phyloP scores from a whole-genome alignment of 2,113 vertebrate genomes.

The Chlorodrepanis virens region DNA sequence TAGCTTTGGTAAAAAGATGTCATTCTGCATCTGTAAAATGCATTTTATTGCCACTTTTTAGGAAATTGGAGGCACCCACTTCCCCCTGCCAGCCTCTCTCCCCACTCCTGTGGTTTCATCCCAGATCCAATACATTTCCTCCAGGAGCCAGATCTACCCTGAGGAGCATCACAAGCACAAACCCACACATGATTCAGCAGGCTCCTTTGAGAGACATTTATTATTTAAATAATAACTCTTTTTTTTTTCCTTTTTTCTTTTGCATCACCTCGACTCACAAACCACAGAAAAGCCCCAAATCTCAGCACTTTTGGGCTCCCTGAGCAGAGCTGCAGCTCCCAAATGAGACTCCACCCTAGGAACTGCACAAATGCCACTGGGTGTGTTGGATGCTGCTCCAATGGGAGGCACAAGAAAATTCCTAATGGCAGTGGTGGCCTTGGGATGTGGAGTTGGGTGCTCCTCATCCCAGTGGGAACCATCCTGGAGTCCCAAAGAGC shows the following conservation, averaged over 20 bases:
- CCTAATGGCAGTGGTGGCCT: neutral
- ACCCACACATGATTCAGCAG: neutral
- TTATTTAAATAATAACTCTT: constrained; percentile 3
- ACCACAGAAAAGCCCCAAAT: neutral
- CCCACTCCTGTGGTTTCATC: neutral
- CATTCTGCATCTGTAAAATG: fast-evolving
- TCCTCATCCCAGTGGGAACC: neutral
- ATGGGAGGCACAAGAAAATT: neutral
- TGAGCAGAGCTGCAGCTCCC: neutral
- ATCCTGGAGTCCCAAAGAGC: neutral
- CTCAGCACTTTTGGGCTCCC: neutral
- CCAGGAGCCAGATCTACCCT: neutral
- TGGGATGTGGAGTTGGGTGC: fast-evolving
- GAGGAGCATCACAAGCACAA: neutral
- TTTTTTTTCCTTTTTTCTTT: neutral
- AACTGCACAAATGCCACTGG: neutral
- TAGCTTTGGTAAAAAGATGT: fast-evolving
- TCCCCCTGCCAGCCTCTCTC: neutral
- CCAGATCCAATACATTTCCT: neutral
- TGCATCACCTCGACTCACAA: neutral
- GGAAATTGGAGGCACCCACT: neutral
- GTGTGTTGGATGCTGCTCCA: neutral
- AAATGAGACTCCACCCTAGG: fast-evolving
- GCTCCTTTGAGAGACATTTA: neutral
- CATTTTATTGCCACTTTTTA: neutral